Evolutionary conservation across 1,140 invertebrate species (phyloP), one percentile per base, ranked within the genome.

Genomic region (Probaryconus sp.): DNA sequence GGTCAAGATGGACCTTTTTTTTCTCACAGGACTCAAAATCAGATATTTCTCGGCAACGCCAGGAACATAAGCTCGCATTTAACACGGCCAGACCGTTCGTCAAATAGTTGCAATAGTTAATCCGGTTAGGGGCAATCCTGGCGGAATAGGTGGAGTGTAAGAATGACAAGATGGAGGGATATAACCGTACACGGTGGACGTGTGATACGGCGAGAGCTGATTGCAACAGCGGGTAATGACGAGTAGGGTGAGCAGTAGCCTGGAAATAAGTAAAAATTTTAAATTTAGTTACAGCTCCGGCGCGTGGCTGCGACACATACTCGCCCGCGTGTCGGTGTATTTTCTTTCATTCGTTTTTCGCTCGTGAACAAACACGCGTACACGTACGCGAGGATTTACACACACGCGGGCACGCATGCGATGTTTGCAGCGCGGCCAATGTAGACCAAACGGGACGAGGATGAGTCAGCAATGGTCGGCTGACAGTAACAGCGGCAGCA

Each of bases 201-300:
- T 61, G 63, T 55, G 71, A 74, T 74, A 74, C 63, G 53, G 61
- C 70, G 67, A 61, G 68, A 79, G 81, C 81, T 88, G 87, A 88
- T 88, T 87, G 86, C 85, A 65, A 61, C 65, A 85, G 82, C 83
- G 82, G 81, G 85, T 87, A 88, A 88, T 88, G 85, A 87, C 80
- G 83, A 56, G 72, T 76, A 83, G 83, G 87, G 87, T 88, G 87
- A 87, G 85, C 87, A 88, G 83, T 72, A 86, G 87, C 79, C 85
- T 87, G 87, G 87, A 88, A 87, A 84, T 88, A 88, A 87, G 87
- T 87, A 87, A 87, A 88, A 88, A 88, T 88, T 88, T 88, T 86
- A 87, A 88, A 88, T 88, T 88, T 88, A 88, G 87, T 88, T 88
- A 86, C 82, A 81, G 82, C 77, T 82, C 69, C 76, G 85, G 79